Conservation (phyloP, 2,888 invertebrate genomes). For the Augochlorella aurata region DNA sequence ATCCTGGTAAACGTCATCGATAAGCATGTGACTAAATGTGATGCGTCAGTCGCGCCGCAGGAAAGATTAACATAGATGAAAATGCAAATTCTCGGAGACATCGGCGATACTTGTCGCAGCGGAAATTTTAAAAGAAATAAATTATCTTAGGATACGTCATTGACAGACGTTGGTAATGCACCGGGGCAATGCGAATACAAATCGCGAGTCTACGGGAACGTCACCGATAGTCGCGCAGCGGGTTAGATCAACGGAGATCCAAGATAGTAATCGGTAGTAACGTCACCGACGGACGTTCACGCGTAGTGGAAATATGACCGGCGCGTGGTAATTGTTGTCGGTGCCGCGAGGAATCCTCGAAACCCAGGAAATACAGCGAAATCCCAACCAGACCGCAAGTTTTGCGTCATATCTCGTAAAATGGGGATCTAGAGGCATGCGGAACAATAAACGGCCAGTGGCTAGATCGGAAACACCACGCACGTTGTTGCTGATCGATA, state of each 20-base stretch:
- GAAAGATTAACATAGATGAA: neutral
- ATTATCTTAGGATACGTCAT: neutral
- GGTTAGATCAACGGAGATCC: neutral
- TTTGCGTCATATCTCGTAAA: neutral
- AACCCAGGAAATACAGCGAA: slow-evolving; percentile 1
- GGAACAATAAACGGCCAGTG: too few relatives aligned
- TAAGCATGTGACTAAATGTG: neutral
- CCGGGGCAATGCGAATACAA: neutral
- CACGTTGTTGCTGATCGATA: neutral
- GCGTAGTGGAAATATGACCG: neutral
- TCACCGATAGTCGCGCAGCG: neutral
- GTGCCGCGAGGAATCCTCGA: neutral
- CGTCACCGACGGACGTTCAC: neutral
- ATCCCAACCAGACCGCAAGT: neutral
- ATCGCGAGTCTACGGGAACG: neutral
- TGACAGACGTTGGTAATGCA: neutral
- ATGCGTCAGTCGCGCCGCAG: neutral
- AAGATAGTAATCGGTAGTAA: neutral
- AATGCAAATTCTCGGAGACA: neutral
- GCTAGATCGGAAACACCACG: too few relatives aligned
- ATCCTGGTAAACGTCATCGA: neutral
- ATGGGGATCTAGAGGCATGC: neutral
- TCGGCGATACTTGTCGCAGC: neutral
- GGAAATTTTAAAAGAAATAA: neutral
- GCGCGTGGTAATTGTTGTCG: neutral